Base-by-base conservation (phyloP, 2,888 invertebrate genomes). In the Auanema sp. region DNA sequence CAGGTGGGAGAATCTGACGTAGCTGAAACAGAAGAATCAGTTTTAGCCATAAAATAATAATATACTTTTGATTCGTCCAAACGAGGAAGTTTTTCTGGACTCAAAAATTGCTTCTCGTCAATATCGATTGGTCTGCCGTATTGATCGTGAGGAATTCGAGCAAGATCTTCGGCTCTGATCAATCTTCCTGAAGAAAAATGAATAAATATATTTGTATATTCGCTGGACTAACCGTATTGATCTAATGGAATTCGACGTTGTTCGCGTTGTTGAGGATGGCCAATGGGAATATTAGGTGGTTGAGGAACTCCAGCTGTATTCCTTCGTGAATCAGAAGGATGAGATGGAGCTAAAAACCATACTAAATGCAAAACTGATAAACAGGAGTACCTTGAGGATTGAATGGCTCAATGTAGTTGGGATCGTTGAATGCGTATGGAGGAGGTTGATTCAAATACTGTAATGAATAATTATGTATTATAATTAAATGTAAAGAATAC, bases 121-220 rank as follows among this genome's bases (percentile, higher is more conserved):
- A 64, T 54, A 25, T 24, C 41, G 21, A 58, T 41, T 23, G 72
- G 72, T 16, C 72, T 64, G 5, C 69, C 66, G 23, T 58, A 65
- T 11, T 66, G 66, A 51, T 73, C 72, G 67, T 73, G 68, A 0
- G 69, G 60, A 25, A 65, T 64, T 8, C 73, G 64, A 16, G 68
- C 65, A 42, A 72, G 64, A 21, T 69, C 66, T 23, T 69, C 69
- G 1, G 57, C 59, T 11, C 66, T 52, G 5, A 69, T 54, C 1
- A 71, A 69, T 14, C 71, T 69, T 12, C 71, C 68, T 68, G 40
- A 16, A 62, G 47, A 18, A 21, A 47, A 47, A 47, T 21, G 16
- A 21, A 18, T 47, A 18, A 47, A 47, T 5, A 3, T 8, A 47
- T 47, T 47, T 18, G 4, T 16, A 47, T 47, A 47, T 8, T 47